Percentiles rank a stretch among this genome's conserved stretches.
Conservation (phyloP, 2,797 vertebrate species). For the Lagorchestes hirsutus region DNA sequence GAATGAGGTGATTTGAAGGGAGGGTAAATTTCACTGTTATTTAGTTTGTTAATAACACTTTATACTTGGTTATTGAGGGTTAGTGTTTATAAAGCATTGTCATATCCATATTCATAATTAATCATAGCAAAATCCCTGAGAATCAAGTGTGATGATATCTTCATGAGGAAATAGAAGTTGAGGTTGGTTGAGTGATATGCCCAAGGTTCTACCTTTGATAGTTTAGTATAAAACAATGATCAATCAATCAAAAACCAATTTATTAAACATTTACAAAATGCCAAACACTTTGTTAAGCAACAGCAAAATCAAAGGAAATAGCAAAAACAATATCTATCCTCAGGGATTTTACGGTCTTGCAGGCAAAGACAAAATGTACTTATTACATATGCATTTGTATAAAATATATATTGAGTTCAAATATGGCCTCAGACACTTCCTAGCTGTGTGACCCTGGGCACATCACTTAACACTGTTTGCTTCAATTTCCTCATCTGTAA, state of each 20-base stretch:
- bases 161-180: not conserved
- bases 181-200: not conserved
- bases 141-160: not conserved
- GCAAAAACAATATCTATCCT: not conserved
- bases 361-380: not conserved
- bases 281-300: not conserved
- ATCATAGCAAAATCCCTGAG: not conserved
- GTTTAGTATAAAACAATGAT: not conserved
- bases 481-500: not conserved
- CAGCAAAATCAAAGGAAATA: not conserved
- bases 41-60: not conserved
- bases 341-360: not conserved
- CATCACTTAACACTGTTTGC: not conserved
- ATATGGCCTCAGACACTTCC: no score
- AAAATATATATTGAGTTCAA: no score
- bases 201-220: not conserved
- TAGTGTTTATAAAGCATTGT: not conserved
- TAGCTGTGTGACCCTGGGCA: not conserved
- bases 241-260: not conserved
- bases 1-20: not conserved
- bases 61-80: not conserved
- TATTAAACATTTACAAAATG: not conserved
- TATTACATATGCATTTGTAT: no score
- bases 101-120: not conserved
- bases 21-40: not conserved